A percentile compares a stretch with the other conserved stretches of the same genome.
phyloP scores from a whole-genome alignment of 1,140 invertebrate genomes.

The Drosophila sulfurigaster region DNA sequence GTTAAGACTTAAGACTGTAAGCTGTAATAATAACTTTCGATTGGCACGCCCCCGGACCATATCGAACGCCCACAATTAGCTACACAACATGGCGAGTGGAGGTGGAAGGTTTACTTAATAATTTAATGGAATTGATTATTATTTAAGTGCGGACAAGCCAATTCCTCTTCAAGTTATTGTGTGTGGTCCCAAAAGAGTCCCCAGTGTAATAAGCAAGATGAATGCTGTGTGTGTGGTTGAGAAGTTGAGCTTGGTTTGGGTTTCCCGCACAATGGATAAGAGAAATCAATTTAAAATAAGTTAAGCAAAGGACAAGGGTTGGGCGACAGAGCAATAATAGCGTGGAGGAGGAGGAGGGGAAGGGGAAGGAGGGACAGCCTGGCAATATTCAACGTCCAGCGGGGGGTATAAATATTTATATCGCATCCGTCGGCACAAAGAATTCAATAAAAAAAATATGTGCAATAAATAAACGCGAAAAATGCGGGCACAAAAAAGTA shows the following conservation, averaged over 20 bases:
- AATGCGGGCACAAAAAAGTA: conserved; percentile 26
- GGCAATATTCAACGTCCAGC: conserved; percentile 69
- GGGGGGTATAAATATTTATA: conserved; percentile 76
- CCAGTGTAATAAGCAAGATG: conserved; percentile 55
- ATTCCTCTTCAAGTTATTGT: conserved; percentile 43
- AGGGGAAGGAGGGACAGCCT: conserved; percentile 6
- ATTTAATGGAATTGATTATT: conserved; percentile 83
- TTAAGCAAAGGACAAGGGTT: conserved; percentile 45
- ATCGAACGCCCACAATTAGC: conserved; percentile 68
- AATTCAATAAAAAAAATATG: conserved; percentile 83
- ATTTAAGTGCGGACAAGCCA: conserved; percentile 78
- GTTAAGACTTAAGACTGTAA: conserved; percentile 44
- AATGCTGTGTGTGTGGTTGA: conserved; percentile 36
- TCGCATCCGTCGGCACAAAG: conserved; percentile 59
- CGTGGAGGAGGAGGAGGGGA: neutral
- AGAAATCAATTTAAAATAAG: conserved; percentile 79
- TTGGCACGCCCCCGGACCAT: conserved; percentile 4
- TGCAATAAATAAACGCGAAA: conserved; percentile 75
- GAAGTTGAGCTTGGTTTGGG: conserved; percentile 47
- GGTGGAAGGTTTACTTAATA: conserved; percentile 63
- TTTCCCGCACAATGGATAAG: conserved; percentile 56
- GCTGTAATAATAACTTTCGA: conserved; percentile 57
- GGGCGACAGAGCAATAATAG: conserved; percentile 8
- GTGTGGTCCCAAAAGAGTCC: conserved; percentile 53
- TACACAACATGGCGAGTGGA: conserved; percentile 21